A percentile compares a stretch with the other conserved stretches of the same genome.
phyloP scores from a whole-genome alignment of 2,113 vertebrate genomes.

The Heptranchias perlo region DNA sequence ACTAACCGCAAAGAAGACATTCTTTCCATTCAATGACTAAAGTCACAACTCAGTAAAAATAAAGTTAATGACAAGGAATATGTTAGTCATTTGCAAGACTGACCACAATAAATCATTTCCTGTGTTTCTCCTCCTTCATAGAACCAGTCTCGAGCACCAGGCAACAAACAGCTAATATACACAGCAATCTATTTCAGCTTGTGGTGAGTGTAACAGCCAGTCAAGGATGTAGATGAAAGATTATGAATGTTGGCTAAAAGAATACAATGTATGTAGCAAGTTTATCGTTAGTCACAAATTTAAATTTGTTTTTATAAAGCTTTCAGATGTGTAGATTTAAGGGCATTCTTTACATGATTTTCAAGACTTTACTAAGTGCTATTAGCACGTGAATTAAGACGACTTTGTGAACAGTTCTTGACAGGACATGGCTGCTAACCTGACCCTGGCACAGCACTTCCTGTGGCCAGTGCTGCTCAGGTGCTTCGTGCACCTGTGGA shows the following conservation, averaged over 20 bases:
- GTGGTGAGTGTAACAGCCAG: too few relatives aligned
- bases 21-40: conserved; percentile 3
- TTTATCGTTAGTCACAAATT: background rate
- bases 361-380: background rate
- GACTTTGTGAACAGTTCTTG: background rate
- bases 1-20: background rate
- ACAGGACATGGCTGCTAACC: background rate
- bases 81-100: background rate
- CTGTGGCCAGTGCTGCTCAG: background rate
- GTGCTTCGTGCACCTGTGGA: too few relatives aligned
- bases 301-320: background rate
- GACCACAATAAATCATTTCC: background rate
- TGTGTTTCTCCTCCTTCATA: background rate
- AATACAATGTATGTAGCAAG: background rate
- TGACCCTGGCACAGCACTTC: background rate
- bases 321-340: background rate
- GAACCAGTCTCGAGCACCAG: background rate
- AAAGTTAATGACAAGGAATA: background rate
- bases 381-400: background rate
- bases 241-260: background rate
- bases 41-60: background rate
- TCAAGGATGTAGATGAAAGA: background rate
- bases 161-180: background rate
- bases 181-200: background rate
- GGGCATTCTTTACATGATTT: background rate